Evolutionary conservation across 2,888 invertebrate genomes (phyloP), one percentile per base, ranked within the genome.

Genomic region (Sesia apiformis): DNA sequence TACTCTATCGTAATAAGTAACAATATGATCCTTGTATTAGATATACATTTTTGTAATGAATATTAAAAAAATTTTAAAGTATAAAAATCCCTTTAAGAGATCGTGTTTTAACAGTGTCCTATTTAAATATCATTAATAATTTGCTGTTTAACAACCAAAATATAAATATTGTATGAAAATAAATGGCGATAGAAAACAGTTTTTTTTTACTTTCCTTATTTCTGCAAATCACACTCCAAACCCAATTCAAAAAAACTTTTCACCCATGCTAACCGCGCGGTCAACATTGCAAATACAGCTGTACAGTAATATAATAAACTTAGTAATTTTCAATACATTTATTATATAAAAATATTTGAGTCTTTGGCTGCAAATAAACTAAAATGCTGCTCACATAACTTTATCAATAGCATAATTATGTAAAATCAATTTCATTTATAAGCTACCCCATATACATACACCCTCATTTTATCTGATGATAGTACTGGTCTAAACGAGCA

Each of bases 281-380:
- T n/a, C n/a, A n/a, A n/a, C n/a, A n/a, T n/a, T n/a, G n/a, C n/a
- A n/a, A 23, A 23, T 23, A 23, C 23, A 23, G 23, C 23, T 23
- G 23, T 23, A 23, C 23, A 23, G 23, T 23, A 23, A 23, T 23
- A 23, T 23, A n/a, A 52, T 41, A 52, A 4, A 42, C 38, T 23
- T 52, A 40, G 38, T 42, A 38, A 5, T 42, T 46, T 8, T 46
- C 4, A 46, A 46, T 6, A 46, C n/a, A 46, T 46, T 46, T 46
- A 46, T 66, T 57, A 58, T 67, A 61, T 62, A 66, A 67, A 62
- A 66, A 65, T 65, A 67, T 66, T 59, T 67, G 54, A 58, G 59
- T 57, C 57, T 56, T 53, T 62, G 57, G 42, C 39, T 39, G 51
- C 46, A 7, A 46, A 46, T 8, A n/a, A 7, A 46, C n/a, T 46